phyloP scores from a whole-genome alignment of 2,113 vertebrate species.

The Syngnathus floridae region DNA sequence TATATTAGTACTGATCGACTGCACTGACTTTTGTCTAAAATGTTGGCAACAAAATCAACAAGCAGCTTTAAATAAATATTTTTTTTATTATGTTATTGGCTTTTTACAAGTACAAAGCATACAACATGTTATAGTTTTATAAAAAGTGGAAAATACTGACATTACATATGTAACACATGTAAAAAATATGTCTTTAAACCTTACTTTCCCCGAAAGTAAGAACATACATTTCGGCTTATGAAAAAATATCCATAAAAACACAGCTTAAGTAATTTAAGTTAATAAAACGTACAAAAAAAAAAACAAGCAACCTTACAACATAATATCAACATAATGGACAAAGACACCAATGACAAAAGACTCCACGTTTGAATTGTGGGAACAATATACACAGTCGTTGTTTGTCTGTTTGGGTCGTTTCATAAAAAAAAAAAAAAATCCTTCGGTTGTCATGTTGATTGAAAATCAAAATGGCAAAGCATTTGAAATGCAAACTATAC shows the following conservation, averaged over 20 bases:
- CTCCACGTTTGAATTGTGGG: slow-evolving; percentile 58
- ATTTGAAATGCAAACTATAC: slow-evolving; percentile 6
- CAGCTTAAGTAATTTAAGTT: slow-evolving; percentile 86
- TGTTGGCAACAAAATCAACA: slow-evolving; percentile 18
- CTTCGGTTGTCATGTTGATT: slow-evolving; percentile 31
- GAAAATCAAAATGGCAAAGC: slow-evolving; percentile 49
- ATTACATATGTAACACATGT: slow-evolving; percentile 99
- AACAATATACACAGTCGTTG: slow-evolving; percentile 72
- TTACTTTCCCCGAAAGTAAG: slow-evolving; percentile 99
- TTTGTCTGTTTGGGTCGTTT: slow-evolving; percentile 59
- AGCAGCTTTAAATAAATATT: slow-evolving; percentile 95
- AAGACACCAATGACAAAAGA: slow-evolving; percentile 62
- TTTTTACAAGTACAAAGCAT: slow-evolving; percentile 99
- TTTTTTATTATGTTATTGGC: slow-evolving; percentile 99
- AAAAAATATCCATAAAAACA: slow-evolving; percentile 95
- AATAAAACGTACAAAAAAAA: slow-evolving; percentile 88
- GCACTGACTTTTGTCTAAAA: neutral
- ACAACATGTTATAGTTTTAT: slow-evolving; percentile 99
- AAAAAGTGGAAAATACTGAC: slow-evolving; percentile 98
- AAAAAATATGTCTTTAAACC: slow-evolving; percentile 90
- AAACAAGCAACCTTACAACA: slow-evolving; percentile 76
- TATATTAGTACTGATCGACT: neutral
- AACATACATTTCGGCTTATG: slow-evolving; percentile 90
- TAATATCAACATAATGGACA: slow-evolving; percentile 63
- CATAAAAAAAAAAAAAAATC: slow-evolving; percentile 22